Base-by-base conservation (phyloP, 2,888 invertebrate species). In the Melieria omissa region DNA sequence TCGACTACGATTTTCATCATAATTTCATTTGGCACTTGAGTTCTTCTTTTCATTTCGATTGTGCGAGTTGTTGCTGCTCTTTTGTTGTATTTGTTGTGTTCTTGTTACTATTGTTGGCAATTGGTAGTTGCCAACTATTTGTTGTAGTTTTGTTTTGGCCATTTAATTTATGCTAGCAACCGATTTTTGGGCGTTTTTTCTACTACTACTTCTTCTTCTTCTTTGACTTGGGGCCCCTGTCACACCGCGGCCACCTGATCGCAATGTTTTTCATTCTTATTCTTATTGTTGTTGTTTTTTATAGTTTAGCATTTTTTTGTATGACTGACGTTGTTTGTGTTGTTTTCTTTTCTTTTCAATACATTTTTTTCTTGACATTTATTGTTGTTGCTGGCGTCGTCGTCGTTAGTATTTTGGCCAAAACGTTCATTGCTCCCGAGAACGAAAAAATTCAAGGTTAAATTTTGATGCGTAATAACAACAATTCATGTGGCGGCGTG, bases 351-450 rank as follows among this genome's bases (percentile, higher is more conserved):
- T n/a, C 52, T 9, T 6, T 52, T 8, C 10, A 4, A 3, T 10
- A 10, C 45, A 47, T 70, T 74, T 70, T 64, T 71, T 60, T 71
- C 62, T 71, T 62, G 65, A 72, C 46, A 62, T 65, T 47, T 60
- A 29, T 68, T 72, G 14, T 42, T 47, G 12, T 45, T 60, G 47
- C 58, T 68, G 64, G 62, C 16, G 10, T 47, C 62, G 2, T 65
- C 14, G 7, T 65, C n/a, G 64, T 64, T 63, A 62, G 55, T 62
- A 62, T 77, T 79, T 80, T 82, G 77, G 82, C 83, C 78, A 83
- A 83, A 83, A 83, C 83, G 83, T 82, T 80, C 84, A 78, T 81
- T 83, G 83, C 80, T 84, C 84, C 79, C 75, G 66, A 74, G 67
- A 65, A 66, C 65, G 45, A 67, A 61, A 46, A 69, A 70, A 79